Conservation (phyloP, 2,113 vertebrate species). For the Xiphophorus hellerii region DNA sequence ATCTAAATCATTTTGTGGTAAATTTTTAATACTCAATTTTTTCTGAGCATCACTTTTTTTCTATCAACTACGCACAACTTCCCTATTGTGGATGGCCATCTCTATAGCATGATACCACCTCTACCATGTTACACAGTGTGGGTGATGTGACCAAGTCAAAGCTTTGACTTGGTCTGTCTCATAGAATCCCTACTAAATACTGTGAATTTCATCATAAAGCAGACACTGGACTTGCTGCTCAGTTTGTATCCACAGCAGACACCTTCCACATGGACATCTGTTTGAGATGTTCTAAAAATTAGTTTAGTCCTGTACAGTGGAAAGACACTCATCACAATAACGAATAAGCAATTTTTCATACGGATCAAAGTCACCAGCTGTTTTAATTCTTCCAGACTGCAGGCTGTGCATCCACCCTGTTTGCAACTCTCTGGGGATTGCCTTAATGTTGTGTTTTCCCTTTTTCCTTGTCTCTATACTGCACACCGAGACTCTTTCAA, state of each 20-base stretch:
- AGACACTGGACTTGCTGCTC: slow-evolving; percentile 67
- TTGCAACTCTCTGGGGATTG: slow-evolving; percentile 64
- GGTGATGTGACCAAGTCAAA: background rate
- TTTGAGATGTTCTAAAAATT: slow-evolving; percentile 45
- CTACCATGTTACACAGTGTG: background rate
- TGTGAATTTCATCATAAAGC: slow-evolving; percentile 27
- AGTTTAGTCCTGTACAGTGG: slow-evolving; percentile 51
- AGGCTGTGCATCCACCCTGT: slow-evolving; percentile 62
- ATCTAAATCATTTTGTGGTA: no score
- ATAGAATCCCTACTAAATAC: background rate
- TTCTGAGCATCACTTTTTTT: background rate
- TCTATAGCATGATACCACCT: background rate
- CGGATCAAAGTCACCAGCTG: slow-evolving; percentile 66
- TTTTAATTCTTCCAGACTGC: slow-evolving; percentile 60
- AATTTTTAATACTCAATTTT: background rate
- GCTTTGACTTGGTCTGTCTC: background rate
- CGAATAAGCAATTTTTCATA: slow-evolving; percentile 53
- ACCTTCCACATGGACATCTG: slow-evolving; percentile 61
- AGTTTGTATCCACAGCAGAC: slow-evolving; percentile 62
- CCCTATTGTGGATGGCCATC: background rate
- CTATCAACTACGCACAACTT: background rate
- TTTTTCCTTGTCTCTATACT: slow-evolving; percentile 65
- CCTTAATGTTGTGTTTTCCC: slow-evolving; percentile 60
- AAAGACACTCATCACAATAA: slow-evolving; percentile 69
- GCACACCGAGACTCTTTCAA: slow-evolving; percentile 65